Base-by-base conservation (phyloP, 1,140 invertebrate genomes). In the Brachionus sp. region DNA sequence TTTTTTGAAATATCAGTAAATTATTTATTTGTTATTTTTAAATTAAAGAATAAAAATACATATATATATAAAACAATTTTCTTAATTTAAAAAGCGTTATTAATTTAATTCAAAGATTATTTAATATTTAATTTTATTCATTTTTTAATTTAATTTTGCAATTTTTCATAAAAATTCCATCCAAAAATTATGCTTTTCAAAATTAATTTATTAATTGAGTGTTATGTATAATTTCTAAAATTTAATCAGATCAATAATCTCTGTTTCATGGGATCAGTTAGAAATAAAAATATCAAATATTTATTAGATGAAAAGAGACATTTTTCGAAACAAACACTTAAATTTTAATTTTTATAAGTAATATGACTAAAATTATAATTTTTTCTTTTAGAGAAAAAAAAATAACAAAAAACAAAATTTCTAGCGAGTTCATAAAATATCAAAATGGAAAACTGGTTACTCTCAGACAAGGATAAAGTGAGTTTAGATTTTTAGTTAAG, bases 381-480 rank as follows among this genome's bases (percentile, higher is more conserved):
- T 37, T 73, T 42, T 70, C 2, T 13, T 73, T 73, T 44, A 39
- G 35, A 68, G 23, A 6, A 29, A 19, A 57, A 23, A 57, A 68
- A 33, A 33, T 19, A 16, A 35, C 10, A 68, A 68, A 35, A 68
- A 57, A 57, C 19, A 23, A 57, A 57, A 57, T 57, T 57, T 57
- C 50, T 23, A 57, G 16, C 50, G 50, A 16, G 9, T 25, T 23
- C 16, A 9, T 29, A 16, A 68, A 35, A 35, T 9, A n/a, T 42
- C 12, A 23, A 33, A 78, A 78, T 78, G 77, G 77, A 78, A 50
- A 62, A 53, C 44, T 78, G 46, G 46, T 53, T 78, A 23, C 19
- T 78, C 44, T 50, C 42, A 35, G 77, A 78, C 77, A 78, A 78
- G 77, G 77, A 78, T 35, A 78, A 78, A 19, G 77, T 78, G 13